A percentile compares a stretch with the other conserved stretches of the same genome.
These are phyloP conservation scores for Lerema accius DNA, from an alignment of 1,140 invertebrate genomes.

Conservation along the genomic window DNA sequence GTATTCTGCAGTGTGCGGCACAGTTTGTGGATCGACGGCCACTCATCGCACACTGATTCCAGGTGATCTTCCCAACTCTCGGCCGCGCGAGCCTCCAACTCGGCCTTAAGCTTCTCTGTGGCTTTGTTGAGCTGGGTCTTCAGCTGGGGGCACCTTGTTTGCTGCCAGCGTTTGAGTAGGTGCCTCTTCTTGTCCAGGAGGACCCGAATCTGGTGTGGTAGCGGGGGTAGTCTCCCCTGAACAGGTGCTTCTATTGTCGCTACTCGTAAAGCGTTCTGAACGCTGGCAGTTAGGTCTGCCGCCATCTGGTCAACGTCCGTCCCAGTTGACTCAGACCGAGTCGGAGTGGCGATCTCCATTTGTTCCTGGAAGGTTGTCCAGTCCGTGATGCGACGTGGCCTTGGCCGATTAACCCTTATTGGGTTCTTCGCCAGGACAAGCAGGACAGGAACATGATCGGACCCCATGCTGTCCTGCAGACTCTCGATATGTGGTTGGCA, in stretches of 20 bases:
- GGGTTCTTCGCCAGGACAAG: slow-evolving; percentile 27
- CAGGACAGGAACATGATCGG: slow-evolving; percentile 27
- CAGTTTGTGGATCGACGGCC: slow-evolving; percentile 3
- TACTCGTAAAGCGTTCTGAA: neutral
- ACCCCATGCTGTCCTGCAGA: slow-evolving; percentile 16
- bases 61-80: slow-evolving; percentile 4
- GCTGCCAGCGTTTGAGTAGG: slow-evolving; percentile 13
- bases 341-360: slow-evolving; percentile 23
- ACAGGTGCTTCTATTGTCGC: neutral
- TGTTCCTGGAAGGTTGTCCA: neutral
- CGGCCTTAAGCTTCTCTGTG: neutral
- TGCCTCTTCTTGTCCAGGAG: slow-evolving; percentile 4
- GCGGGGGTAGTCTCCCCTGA: neutral
- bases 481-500: neutral
- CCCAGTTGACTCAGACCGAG: slow-evolving; percentile 1
- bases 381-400: slow-evolving; percentile 9
- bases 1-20: slow-evolving; percentile 12
- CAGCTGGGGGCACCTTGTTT: slow-evolving; percentile 3
- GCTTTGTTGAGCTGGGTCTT: slow-evolving; percentile 11
- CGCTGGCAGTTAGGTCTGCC: slow-evolving; percentile 6
- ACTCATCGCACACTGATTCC: neutral
- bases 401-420: neutral
- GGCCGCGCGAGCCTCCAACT: neutral
- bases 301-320: slow-evolving; percentile 21
- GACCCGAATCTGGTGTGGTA: neutral